A percentile compares a stretch with the other conserved stretches of the same genome.
Evolutionary conservation across 2,888 invertebrate genomes (phyloP).

Genomic region (Carpatolechia fugitivella): DNA sequence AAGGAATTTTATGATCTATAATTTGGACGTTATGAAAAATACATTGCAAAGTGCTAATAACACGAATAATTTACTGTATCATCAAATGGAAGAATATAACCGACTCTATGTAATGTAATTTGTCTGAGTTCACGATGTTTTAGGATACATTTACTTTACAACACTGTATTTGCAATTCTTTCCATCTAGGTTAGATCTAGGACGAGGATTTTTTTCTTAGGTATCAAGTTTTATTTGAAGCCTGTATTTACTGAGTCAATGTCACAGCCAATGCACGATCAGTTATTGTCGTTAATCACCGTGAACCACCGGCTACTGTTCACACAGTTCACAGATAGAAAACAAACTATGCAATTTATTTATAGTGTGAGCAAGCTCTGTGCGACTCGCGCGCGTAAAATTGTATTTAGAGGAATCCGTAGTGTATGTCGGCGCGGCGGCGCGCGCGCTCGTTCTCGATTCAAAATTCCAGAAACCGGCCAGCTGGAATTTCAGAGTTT

Average conservation of each 20-base stretch:
- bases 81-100: too few species aligned
- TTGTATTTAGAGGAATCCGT: constrained; percentile 49
- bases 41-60: too few species aligned
- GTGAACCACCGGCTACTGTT: background rate
- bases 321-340: constrained; percentile 3
- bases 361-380: constrained; percentile 49
- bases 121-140: too few species aligned
- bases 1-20: too few species aligned
- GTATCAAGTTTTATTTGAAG: background rate
- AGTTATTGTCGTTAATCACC: constrained; percentile 1
- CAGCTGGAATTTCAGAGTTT: background rate
- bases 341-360: constrained; percentile 45
- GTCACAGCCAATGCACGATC: background rate
- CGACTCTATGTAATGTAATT: too few species aligned
- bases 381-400: constrained; percentile 47
- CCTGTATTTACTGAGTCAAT: background rate
- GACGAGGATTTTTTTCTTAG: too few species aligned
- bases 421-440: constrained; percentile 40
- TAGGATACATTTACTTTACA: too few species aligned
- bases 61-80: too few species aligned
- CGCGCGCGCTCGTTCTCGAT: constrained; percentile 52
- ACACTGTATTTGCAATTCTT: too few species aligned
- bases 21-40: too few species aligned
- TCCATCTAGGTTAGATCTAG: too few species aligned
- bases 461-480: constrained; percentile 19